Percentiles rank a stretch among this genome's conserved stretches.
These are phyloP conservation scores for Rhegmatorhina hoffmannsi DNA, from an alignment of 2,113 vertebrate genomes.

Conservation along the genomic window DNA sequence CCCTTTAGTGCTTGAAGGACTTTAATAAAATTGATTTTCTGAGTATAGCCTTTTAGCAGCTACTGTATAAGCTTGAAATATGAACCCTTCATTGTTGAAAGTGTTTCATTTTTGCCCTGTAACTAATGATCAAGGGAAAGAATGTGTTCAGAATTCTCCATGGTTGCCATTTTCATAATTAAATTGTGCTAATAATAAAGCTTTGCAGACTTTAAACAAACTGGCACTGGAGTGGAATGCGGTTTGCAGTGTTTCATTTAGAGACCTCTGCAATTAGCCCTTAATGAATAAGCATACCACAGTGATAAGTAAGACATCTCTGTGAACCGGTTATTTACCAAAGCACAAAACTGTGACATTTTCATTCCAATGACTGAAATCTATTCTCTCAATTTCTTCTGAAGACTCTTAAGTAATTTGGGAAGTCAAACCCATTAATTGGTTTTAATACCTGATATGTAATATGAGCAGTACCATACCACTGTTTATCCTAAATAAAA, in stretches of 20 bases:
- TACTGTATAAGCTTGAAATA: slow-evolving; percentile 97
- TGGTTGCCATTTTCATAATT: slow-evolving; percentile 98
- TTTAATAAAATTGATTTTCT: slow-evolving; percentile 99
- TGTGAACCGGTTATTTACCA: slow-evolving; percentile 73
- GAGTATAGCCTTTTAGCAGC: slow-evolving; percentile 97
- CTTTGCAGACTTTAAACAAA: slow-evolving; percentile 94
- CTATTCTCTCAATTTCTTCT: slow-evolving; percentile 54
- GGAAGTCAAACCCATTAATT: slow-evolving; percentile 65
- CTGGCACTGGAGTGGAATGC: slow-evolving; percentile 80
- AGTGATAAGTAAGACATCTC: slow-evolving; percentile 78
- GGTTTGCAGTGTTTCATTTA: slow-evolving; percentile 83
- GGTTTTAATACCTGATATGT: slow-evolving; percentile 57
- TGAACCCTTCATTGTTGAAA: slow-evolving; percentile 98
- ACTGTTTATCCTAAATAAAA: background rate
- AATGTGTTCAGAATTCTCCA: slow-evolving; percentile 93
- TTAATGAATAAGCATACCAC: slow-evolving; percentile 80
- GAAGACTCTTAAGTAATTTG: slow-evolving; percentile 71
- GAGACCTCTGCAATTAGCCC: slow-evolving; percentile 85
- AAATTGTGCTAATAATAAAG: slow-evolving; percentile 97
- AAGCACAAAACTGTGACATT: slow-evolving; percentile 77
- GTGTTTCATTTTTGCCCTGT: slow-evolving; percentile 93
- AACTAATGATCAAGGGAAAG: slow-evolving; percentile 95
- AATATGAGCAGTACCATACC: slow-evolving; percentile 9
- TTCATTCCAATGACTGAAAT: slow-evolving; percentile 74
- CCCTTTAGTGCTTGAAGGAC: slow-evolving; percentile 95